Base-by-base conservation (phyloP, 1,140 invertebrate genomes). In the Drosophila guanche region DNA sequence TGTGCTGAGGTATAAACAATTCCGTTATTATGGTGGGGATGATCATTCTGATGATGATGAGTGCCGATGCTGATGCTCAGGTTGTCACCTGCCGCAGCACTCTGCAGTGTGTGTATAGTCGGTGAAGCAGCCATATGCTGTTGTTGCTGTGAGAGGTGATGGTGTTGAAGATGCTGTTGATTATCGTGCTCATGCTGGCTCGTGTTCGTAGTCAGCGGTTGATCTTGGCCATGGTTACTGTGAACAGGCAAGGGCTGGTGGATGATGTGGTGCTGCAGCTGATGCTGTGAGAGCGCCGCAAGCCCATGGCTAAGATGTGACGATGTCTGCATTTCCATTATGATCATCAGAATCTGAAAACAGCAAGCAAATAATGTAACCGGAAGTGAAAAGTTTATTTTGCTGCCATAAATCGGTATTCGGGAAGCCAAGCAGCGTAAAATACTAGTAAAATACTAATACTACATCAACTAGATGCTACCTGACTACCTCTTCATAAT, bases 321-420 rank as follows among this genome's bases (percentile, higher is more conserved):
- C 46, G 83, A 59, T 57, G 89, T 76, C 72, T 90, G 89, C 76
- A 90, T 80, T 68, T 91, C 90, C 90, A 91, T 91, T 68, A 68
- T 90, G 52, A 90, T 71, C 77, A 83, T 89, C 74, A 71, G 62
- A 48, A 68, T 53, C 83, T 89, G 52, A 27, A 83, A 73, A 51
- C 27, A 40, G 43, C 10, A 52, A 55, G 12, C 23, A 3, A 20
- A 59, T 65, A 23, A 50, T 23, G 53, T 8, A 41, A 27, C n/a
- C 62, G 20, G 16, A 2, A 45, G 5, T n/a, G 37, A 47, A 61
- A 27, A 4, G 14, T 40, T 25, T 42, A 43, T 23, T 16, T 16
- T 4, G 16, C 22, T 47, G 53, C 53, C 16, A 40, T 14, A 25
- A 55, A 20, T 55, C 53, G 23, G 53, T 57, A 41, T 37, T 29